Base-by-base conservation (phyloP, 2,797 vertebrate genomes). In the Gymnothorax reevesii region DNA sequence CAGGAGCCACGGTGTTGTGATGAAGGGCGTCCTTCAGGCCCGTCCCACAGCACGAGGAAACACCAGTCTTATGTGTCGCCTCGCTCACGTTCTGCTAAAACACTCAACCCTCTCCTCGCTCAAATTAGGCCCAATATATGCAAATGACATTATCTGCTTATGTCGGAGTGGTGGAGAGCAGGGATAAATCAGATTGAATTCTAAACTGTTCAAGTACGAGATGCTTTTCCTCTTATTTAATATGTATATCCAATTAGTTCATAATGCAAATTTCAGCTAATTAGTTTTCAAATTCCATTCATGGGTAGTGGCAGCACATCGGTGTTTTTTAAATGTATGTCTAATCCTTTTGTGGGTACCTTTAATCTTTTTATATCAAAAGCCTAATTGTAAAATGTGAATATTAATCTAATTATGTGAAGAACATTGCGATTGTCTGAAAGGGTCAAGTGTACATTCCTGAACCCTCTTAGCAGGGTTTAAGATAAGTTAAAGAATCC, bases 331-430 rank as follows among this genome's bases (percentile, higher is more conserved):
- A 96, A 89, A 90, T 88, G 89, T 90, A 89, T 87, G 86, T 64
- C 82, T 92, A 90, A 97, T 97, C 96, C 96, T 95, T 95, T 95
- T 94, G 96, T 96, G 95, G 97, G 95, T 96, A 95, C 95, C 94
- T 95, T 96, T 98, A 98, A 99, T 98, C 97, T 98, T 97, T 97
- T 97, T 96, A 97, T 97, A 97, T 98, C 96, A 97, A 97, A 97
- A 97, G 97, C 95, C 96, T 97, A 97, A 96, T 96, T 94, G 94
- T 96, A 95, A 97, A 97, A 98, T 97, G 97, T 95, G 95, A 97
- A 95, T 97, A 97, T 97, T 96, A 97, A 98, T 98, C 96, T 97
- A 97, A 98, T 98, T 97, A 97, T 95, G 95, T 92, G 91, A 92
- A 91, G 88, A 96, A 97, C 95, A 95, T 94, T 97, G 88, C 87